Evolutionary conservation across 2,888 invertebrate genomes (phyloP).

Genomic region (Lacanobia oleracea): DNA sequence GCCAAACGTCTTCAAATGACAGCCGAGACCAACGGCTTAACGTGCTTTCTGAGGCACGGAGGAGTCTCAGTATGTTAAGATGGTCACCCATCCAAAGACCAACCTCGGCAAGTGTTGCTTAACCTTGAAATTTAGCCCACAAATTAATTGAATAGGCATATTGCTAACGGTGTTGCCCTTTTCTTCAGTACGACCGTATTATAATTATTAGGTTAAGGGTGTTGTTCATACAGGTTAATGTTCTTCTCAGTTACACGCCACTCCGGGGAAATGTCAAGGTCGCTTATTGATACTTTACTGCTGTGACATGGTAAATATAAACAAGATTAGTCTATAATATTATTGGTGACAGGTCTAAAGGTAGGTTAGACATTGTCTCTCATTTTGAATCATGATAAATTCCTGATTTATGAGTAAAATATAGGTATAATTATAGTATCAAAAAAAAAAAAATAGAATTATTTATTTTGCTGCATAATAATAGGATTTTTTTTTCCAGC

Average conservation of each 20-base stretch:
- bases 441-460: too few species aligned
- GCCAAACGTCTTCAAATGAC: too few species aligned
- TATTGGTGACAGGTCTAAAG: neutral
- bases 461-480: neutral
- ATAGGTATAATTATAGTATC: too few species aligned
- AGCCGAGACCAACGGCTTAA: too few species aligned
- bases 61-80: too few species aligned
- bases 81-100: too few species aligned
- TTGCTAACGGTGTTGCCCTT: slow-evolving; percentile 19
- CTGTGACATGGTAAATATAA: slow-evolving; percentile 21
- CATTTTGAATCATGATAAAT: neutral
- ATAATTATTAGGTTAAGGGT: slow-evolving; percentile 14
- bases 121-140: neutral
- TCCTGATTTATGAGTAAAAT: neutral
- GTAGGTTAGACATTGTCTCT: neutral
- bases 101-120: too few species aligned
- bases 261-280: slow-evolving; percentile 48
- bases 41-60: too few species aligned
- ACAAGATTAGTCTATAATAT: slow-evolving; percentile 21
- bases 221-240: slow-evolving; percentile 17
- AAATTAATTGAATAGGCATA: slow-evolving; percentile 17
- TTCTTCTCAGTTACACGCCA: neutral
- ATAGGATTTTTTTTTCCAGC: neutral
- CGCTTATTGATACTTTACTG: slow-evolving; percentile 18
- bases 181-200: neutral